Percentiles rank a stretch among this genome's conserved stretches.
These are phyloP conservation scores for Mimachlamys varia DNA, from an alignment of 2,888 invertebrate genomes.

Conservation along the genomic window DNA sequence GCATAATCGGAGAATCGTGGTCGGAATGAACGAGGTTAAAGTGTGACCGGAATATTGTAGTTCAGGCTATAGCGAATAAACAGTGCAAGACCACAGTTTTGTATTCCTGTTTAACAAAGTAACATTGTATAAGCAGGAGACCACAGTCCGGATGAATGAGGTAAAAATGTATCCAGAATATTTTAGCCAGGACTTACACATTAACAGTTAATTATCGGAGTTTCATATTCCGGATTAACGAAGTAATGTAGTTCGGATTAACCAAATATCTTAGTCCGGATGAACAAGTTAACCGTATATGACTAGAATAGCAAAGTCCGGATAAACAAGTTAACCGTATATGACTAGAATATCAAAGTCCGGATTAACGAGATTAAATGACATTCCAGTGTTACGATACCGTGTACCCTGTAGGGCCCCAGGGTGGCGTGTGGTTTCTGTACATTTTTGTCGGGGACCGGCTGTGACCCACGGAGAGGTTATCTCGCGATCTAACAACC, in stretches of 20 bases:
- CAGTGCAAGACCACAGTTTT: too few species aligned
- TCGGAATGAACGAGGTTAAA: neutral
- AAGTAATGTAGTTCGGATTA: too few species aligned
- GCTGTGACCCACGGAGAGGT: neutral
- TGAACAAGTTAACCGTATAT: neutral
- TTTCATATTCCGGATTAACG: neutral
- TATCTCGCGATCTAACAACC: neutral
- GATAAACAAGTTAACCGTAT: neutral
- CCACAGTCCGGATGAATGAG: neutral
- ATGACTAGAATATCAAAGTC: neutral
- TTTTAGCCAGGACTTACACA: too few species aligned
- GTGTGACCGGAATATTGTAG: neutral
- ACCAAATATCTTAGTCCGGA: neutral
- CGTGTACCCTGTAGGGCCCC: neutral
- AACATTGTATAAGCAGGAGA: neutral
- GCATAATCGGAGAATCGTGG: too few species aligned
- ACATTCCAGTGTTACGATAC: too few species aligned
- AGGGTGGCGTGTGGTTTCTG: neutral
- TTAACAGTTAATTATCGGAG: too few species aligned
- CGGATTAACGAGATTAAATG: neutral
- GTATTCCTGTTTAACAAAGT: too few species aligned
- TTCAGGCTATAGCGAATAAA: too few species aligned
- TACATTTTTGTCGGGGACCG: neutral
- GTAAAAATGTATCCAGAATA: too few species aligned
- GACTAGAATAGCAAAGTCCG: neutral